A percentile compares a stretch with the other conserved stretches of the same genome.
These are phyloP conservation scores for Mystacornis crossleyi DNA, from an alignment of 2,113 vertebrate species.

Conservation along the genomic window DNA sequence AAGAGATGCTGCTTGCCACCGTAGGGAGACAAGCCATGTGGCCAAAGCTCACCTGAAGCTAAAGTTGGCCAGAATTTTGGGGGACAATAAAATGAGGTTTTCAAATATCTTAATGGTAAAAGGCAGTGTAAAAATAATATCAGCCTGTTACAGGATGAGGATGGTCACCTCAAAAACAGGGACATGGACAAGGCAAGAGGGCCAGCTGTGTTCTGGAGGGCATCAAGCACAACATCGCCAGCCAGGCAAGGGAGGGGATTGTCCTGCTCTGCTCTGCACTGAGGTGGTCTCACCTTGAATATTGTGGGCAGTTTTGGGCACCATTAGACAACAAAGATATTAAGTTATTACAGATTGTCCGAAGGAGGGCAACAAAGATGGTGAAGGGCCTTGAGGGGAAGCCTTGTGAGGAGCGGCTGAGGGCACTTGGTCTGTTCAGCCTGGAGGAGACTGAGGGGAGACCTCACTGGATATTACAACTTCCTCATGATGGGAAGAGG, in stretches of 20 bases:
- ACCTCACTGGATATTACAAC: rapidly evolving
- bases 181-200: background rate
- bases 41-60: background rate
- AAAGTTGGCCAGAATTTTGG: background rate
- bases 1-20: background rate
- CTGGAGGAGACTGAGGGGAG: background rate
- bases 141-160: too few species aligned
- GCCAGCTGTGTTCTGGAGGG: too few species aligned
- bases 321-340: background rate
- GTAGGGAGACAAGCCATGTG: rapidly evolving
- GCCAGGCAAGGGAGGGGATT: background rate
- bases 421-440: background rate
- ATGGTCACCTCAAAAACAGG: background rate
- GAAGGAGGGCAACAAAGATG: rapidly evolving
- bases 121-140: background rate
- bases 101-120: background rate
- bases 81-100: background rate
- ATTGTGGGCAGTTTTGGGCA: background rate
- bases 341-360: background rate
- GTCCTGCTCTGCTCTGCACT: background rate
- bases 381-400: background rate
- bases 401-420: rapidly evolving
- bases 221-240: background rate
- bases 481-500: rapidly evolving
- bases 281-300: background rate